These are phyloP conservation scores for Xanthia icteritia DNA, from an alignment of 2,888 invertebrate genomes.

Conservation along the genomic window DNA sequence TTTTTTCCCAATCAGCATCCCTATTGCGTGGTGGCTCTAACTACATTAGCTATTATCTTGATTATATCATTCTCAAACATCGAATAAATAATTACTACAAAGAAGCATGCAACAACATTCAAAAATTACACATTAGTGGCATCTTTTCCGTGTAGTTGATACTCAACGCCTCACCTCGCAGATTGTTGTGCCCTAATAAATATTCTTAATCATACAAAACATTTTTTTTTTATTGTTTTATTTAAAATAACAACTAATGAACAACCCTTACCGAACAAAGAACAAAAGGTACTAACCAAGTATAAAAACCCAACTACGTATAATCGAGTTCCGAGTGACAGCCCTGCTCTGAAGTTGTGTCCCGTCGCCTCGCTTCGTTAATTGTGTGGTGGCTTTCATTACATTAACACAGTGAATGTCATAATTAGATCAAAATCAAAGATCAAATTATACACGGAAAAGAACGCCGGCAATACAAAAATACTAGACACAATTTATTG, in stretches of 20 bases:
- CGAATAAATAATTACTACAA: too few relatives aligned
- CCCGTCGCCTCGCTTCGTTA: slow-evolving; percentile 65
- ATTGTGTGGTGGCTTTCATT: slow-evolving; percentile 71
- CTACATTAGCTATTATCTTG: too few relatives aligned
- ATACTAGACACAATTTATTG: background rate
- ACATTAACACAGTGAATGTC: slow-evolving; percentile 73
- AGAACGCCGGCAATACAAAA: background rate
- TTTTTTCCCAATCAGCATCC: too few relatives aligned
- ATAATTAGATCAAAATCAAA: slow-evolving; percentile 63
- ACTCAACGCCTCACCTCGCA: too few relatives aligned
- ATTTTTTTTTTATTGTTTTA: background rate
- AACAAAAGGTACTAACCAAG: background rate
- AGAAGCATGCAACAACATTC: background rate
- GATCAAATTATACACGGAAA: background rate
- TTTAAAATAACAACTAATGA: background rate
- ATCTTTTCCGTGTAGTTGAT: too few relatives aligned
- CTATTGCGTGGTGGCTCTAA: too few relatives aligned
- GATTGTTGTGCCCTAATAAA: too few relatives aligned
- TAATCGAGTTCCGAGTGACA: slow-evolving; percentile 43
- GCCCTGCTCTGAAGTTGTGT: slow-evolving; percentile 58
- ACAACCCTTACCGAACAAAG: background rate
- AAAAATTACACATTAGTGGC: background rate
- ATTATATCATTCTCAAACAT: too few relatives aligned
- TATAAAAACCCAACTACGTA: background rate
- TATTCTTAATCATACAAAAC: background rate